Evolutionary conservation across 2,888 invertebrate species (phyloP).

Genomic region (Sepioteuthis lessoniana): DNA sequence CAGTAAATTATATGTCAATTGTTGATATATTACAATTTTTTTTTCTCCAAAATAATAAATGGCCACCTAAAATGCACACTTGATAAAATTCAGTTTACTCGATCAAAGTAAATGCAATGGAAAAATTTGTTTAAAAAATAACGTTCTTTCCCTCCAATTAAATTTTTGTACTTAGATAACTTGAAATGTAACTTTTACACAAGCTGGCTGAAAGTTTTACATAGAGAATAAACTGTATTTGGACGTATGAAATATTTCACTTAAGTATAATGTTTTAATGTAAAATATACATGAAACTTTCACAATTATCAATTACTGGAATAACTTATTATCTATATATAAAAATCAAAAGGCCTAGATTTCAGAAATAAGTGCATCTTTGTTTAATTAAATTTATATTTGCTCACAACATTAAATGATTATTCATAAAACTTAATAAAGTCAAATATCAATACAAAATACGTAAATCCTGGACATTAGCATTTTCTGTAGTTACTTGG

Average conservation of each 20-base stretch:
- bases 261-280: not conserved
- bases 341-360: not conserved
- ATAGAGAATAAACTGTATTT: not conserved
- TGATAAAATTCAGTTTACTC: not conserved
- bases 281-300: not conserved
- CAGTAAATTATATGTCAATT: not conserved
- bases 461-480: not conserved
- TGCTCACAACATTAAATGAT: not conserved
- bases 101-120: not conserved
- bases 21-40: not conserved
- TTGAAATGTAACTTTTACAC: not conserved
- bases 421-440: too few relatives aligned
- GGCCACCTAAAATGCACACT: too few relatives aligned
- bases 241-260: not conserved
- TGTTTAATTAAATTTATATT: not conserved
- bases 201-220: not conserved
- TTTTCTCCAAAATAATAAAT: not conserved
- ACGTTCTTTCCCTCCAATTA: not conserved
- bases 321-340: not conserved
- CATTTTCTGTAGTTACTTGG: not conserved
- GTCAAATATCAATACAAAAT: too few relatives aligned
- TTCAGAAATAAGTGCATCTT: not conserved
- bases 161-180: not conserved
- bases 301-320: not conserved
- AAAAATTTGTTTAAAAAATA: not conserved